These are phyloP conservation scores for Ceuthmochares aereus DNA, from an alignment of 2,113 vertebrate species.

Conservation along the genomic window DNA sequence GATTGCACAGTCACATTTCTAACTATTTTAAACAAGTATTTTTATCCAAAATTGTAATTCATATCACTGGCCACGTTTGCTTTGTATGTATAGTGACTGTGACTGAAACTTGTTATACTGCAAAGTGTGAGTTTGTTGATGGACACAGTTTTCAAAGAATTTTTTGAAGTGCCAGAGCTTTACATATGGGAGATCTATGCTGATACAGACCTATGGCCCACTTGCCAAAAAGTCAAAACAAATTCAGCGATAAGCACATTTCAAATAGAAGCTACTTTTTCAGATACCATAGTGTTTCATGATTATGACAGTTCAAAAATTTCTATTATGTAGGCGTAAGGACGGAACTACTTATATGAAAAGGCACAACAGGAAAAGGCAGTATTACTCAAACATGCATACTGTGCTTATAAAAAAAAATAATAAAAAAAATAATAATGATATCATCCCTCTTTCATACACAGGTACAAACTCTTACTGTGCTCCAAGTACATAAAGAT, in stretches of 20 bases:
- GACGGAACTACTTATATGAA: neutral
- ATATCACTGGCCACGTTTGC: neutral
- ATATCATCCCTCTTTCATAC: neutral
- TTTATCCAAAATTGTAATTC: neutral
- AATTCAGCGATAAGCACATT: neutral
- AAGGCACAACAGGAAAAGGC: neutral
- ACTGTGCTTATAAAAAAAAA: neutral
- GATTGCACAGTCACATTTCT: neutral
- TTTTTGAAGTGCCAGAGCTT: neutral
- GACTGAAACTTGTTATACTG: neutral
- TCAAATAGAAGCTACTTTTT: neutral
- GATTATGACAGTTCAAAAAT: neutral
- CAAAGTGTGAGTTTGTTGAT: neutral
- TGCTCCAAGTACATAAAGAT: neutral
- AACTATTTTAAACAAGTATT: neutral
- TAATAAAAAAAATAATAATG: too few species aligned
- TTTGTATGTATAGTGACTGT: neutral
- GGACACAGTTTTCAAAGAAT: neutral
- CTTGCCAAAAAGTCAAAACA: neutral
- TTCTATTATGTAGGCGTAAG: neutral
- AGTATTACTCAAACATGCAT: neutral
- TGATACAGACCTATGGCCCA: neutral
- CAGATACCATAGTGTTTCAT: neutral
- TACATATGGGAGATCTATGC: neutral
- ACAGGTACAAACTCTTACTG: neutral